Evolutionary conservation across 2,888 invertebrate species (phyloP).

Genomic region (Thyatira batis): DNA sequence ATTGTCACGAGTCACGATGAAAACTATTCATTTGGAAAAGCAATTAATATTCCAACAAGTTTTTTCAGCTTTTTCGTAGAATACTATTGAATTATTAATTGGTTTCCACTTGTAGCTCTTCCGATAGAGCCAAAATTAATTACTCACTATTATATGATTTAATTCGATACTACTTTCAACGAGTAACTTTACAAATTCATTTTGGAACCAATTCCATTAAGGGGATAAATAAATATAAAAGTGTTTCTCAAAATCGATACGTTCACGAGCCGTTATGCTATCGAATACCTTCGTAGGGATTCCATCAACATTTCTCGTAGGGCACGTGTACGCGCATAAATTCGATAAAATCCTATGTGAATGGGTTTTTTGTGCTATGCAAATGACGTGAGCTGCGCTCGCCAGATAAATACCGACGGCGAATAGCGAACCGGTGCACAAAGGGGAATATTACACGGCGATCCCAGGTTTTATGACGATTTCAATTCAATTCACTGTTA

Average conservation of each 20-base stretch:
- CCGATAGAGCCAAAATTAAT: not conserved
- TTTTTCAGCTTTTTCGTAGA: not conserved
- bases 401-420: constrained; percentile 31
- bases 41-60: not conserved
- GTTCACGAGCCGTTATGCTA: constrained; percentile 16
- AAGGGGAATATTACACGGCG: constrained; percentile 24
- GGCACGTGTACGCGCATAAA: constrained; percentile 67
- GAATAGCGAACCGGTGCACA: constrained; percentile 18
- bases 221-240: constrained; percentile 4
- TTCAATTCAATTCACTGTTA: constrained; percentile 13
- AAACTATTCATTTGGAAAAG: not conserved
- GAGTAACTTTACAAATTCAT: not conserved
- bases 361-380: constrained; percentile 48
- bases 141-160: not conserved
- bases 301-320: constrained; percentile 40
- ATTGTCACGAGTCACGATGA: not conserved
- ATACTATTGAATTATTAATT: too few species aligned
- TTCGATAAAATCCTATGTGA: constrained; percentile 58
- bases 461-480: constrained; percentile 19
- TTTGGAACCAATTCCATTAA: not conserved
- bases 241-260: constrained; percentile 19
- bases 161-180: not conserved
- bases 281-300: constrained; percentile 39
- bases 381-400: constrained; percentile 43
- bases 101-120: not conserved